Percentiles rank a stretch among this genome's conserved stretches.
phyloP scores from a whole-genome alignment of 2,113 vertebrate species.

The Paralichthys olivaceus region DNA sequence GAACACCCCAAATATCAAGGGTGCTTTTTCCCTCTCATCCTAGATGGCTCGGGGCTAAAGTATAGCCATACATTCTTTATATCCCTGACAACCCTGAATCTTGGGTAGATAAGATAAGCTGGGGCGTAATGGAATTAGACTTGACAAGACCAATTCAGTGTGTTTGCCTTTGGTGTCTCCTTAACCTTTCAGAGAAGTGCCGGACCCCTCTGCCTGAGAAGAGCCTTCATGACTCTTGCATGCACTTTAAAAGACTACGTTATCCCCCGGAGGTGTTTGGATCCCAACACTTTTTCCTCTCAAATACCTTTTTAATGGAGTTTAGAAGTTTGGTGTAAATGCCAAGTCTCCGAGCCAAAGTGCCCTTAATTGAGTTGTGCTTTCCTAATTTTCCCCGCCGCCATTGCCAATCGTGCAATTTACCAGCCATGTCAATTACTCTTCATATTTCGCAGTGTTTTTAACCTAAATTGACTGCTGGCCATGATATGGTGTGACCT shows the following conservation, averaged over 20 bases:
- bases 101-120: conserved; percentile 79
- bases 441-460: conserved; percentile 77
- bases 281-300: conserved; percentile 75
- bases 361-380: conserved; percentile 84
- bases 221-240: conserved; percentile 71
- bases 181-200: conserved; percentile 81
- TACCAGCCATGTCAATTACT: conserved; percentile 78
- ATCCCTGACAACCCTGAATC: conserved; percentile 71
- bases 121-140: conserved; percentile 78
- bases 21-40: conserved; percentile 63
- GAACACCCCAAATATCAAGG: conserved; percentile 77
- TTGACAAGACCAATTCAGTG: conserved; percentile 76
- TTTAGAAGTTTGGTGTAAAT: conserved; percentile 85
- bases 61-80: conserved; percentile 69
- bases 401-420: conserved; percentile 80
- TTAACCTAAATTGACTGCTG: conserved; percentile 73
- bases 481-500: conserved; percentile 63
- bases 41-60: conserved; percentile 65
- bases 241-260: conserved; percentile 70
- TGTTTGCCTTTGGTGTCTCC: conserved; percentile 82
- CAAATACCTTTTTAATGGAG: conserved; percentile 85
- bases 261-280: conserved; percentile 67
- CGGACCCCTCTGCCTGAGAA: conserved; percentile 66
- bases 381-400: conserved; percentile 77
- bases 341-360: conserved; percentile 82